phyloP scores from a whole-genome alignment of 2,797 vertebrate genomes.

The Propithecus perrieri region DNA sequence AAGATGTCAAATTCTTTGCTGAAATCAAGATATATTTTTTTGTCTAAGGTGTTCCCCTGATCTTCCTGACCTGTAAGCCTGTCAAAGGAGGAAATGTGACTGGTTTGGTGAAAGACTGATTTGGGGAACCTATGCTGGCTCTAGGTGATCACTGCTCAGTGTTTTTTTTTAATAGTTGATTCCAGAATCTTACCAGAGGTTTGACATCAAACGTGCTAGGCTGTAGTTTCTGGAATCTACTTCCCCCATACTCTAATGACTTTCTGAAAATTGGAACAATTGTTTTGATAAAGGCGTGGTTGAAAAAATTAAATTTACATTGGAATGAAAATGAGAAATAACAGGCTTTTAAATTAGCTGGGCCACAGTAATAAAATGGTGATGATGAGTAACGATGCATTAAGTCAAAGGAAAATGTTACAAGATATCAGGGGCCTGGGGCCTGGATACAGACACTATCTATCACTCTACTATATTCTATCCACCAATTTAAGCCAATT shows the following conservation, averaged over 20 bases:
- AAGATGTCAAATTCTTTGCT: conserved; percentile 55
- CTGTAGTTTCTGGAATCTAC: conserved; percentile 10
- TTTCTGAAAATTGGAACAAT: conserved; percentile 38
- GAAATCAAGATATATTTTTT: conserved; percentile 64
- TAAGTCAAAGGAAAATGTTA: conserved; percentile 37
- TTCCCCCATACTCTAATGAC: neutral
- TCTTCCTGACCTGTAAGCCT: conserved; percentile 6
- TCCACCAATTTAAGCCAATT: conserved; percentile 3
- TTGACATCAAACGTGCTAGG: neutral
- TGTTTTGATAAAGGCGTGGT: conserved; percentile 23
- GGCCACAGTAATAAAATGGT: conserved; percentile 5
- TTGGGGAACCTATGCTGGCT: neutral
- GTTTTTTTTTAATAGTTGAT: conserved; percentile 19
- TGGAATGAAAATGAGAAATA: conserved; percentile 34
- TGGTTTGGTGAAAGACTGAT: conserved; percentile 48
- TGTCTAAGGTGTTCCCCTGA: neutral
- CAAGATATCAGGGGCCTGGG: neutral
- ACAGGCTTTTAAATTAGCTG: neutral
- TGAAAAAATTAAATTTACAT: conserved; percentile 19
- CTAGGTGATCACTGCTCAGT: neutral
- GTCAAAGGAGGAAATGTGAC: conserved; percentile 27
- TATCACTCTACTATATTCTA: neutral
- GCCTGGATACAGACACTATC: neutral
- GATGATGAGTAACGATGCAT: conserved; percentile 11
- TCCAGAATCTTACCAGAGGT: neutral